Evolutionary conservation across 1,140 invertebrate genomes (phyloP), one percentile per base, ranked within the genome.

Genomic region (Metaphire vulgaris): DNA sequence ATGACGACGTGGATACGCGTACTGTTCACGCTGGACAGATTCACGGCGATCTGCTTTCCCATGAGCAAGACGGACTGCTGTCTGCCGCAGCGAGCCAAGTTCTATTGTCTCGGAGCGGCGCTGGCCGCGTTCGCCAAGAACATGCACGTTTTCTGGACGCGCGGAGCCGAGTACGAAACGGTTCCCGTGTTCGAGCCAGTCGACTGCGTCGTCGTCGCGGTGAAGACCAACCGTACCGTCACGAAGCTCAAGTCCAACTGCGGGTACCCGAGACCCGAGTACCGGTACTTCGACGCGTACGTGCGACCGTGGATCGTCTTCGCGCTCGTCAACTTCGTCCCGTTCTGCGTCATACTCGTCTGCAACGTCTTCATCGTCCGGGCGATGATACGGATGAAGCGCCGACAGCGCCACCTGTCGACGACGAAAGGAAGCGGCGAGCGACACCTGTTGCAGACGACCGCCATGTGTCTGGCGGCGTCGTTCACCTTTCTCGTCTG

Each of bases 1-100:
- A 77, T 74, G 34, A 66, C 77, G 56, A 78, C 79, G 16, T 81
- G 80, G 80, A 76, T 80, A 1, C 75, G 79, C 6, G 76, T 80
- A 1, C 66, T 78, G 12, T 79, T 81, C 69, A 79, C 80, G 0
- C 65, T 81, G n/a, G 80, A 81, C 41, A 32, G 80, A 12, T 79
- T 76, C 34, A 80, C 80, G 28, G 80, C 79, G 65, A 79, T 81
- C 2, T 76, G 75, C 33, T 70, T 78, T 65, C 80, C 80, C 33
- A 65, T 81, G n/a, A 67, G 66, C 16, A 73, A 77, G 64, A 64
- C 41, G 21, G 29, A 72, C 68, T 41, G 31, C 16, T 75, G 69
- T n/a, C 66, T 66, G 0, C 28, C 34, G n/a, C 14, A 26, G 12
- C 65, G 74, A 0, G 73, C 77, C 1, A 74, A 71, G 31, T 69